Evolutionary conservation across 2,113 vertebrate genomes (phyloP), one percentile per base, ranked within the genome.

Genomic region (Channa maculata): DNA sequence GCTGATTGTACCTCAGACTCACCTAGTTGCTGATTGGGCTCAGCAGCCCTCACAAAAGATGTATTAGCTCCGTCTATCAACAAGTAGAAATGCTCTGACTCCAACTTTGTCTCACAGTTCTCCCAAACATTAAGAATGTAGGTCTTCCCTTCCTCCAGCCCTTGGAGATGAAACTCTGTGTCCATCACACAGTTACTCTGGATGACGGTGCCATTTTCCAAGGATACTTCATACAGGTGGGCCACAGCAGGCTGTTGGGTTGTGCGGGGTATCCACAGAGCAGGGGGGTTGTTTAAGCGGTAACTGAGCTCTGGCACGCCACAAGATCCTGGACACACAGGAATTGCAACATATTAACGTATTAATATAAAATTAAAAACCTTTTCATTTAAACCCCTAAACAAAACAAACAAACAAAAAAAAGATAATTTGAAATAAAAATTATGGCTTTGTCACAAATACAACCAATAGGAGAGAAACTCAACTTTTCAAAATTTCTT

Each of bases 111-210:
- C 0, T 85, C 72, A 13, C 92, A 93, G 13, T 89, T 71, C 71
- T 90, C 91, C 92, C 87, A 91, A 49, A 94, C 83, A 0, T 88
- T 61, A 3, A 94, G 89, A 36, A 79, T 0, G 41, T 92, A 93
- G 5, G n/a, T 39, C 52, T 8, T 50, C 8, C 88, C 88, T 0
- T 73, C 65, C 11, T 79, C 65, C 54, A 93, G 84, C 5, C 60
- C 79, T 0, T 11, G 49, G 6, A 93, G 86, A 2, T 0, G 74
- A 1, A 94, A 68, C 63, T 53, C 5, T 0, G 88, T 9, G n/a
- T 58, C 38, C 0, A n/a, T 65, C 45, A 89, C 13, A 0, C 39
- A 65, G 48, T 82, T 86, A 12, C 49, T 75, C 24, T 69, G 41
- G n/a, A 91, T 5, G 8, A 13, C 3, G 3, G 66, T 10, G 45